These are phyloP conservation scores for Drosophila rubida DNA, from an alignment of 2,888 invertebrate species.

Conservation along the genomic window DNA sequence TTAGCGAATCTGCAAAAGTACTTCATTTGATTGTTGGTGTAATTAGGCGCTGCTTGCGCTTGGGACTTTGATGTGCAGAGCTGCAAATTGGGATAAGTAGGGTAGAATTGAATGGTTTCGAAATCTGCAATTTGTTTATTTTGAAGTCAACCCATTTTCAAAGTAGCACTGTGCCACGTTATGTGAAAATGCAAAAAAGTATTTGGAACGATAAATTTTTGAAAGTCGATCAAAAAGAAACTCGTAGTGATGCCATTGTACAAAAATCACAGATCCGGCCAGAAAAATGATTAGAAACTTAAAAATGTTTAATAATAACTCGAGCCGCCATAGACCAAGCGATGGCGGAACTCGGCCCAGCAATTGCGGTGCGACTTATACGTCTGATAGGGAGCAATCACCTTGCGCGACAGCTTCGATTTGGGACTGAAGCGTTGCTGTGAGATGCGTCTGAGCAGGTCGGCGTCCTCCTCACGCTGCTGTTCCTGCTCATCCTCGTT, in stretches of 20 bases:
- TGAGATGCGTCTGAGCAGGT: slow-evolving; percentile 33
- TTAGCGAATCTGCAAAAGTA: slow-evolving; percentile 58
- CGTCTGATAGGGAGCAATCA: slow-evolving; percentile 56
- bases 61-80: slow-evolving; percentile 64
- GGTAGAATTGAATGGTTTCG: slow-evolving; percentile 8
- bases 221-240: background rate
- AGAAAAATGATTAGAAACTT: too few species aligned
- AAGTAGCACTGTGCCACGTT: too few species aligned
- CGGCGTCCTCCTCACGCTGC: slow-evolving; percentile 26
- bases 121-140: slow-evolving; percentile 63
- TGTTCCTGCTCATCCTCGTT: slow-evolving; percentile 37
- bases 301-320: slow-evolving; percentile 28
- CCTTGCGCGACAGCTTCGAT: slow-evolving; percentile 29
- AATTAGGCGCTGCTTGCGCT: slow-evolving; percentile 63
- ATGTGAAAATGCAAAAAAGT: too few species aligned
- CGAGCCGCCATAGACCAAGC: slow-evolving; percentile 56
- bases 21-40: slow-evolving; percentile 56
- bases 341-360: slow-evolving; percentile 66
- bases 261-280: background rate
- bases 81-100: slow-evolving; percentile 64
- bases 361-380: slow-evolving; percentile 54
- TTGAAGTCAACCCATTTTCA: too few species aligned
- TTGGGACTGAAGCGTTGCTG: background rate
- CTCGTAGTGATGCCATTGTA: background rate
- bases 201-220: background rate